Conservation (phyloP, 92 coral and sea anemone genomes). For the Bergia puertoricense region DNA sequence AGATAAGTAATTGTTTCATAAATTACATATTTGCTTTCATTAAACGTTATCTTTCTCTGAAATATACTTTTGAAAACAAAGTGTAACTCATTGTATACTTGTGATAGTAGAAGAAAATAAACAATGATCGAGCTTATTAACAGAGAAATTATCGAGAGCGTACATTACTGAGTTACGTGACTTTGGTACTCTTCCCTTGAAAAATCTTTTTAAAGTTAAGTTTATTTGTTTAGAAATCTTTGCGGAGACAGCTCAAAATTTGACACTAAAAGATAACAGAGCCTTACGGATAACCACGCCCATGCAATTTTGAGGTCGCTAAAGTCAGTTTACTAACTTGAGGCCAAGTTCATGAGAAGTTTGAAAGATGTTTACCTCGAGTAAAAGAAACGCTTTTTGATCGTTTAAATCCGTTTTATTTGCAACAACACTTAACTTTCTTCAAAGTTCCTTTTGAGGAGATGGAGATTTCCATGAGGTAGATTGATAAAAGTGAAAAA, state of each 20-base stretch:
- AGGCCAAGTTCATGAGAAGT: background rate
- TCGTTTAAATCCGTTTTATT: background rate
- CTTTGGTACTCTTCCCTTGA: background rate
- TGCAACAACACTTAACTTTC: background rate
- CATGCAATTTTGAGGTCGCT: background rate
- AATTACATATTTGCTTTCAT: background rate
- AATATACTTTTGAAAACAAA: background rate
- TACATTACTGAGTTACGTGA: background rate
- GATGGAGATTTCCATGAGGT: background rate
- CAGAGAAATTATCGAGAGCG: background rate
- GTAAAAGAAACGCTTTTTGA: background rate
- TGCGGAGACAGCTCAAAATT: background rate
- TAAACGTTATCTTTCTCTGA: background rate
- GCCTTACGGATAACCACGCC: no score
- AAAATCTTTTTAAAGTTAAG: background rate
- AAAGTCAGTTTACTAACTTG: background rate
- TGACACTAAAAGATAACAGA: background rate
- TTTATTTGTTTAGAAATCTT: background rate
- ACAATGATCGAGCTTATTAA: background rate
- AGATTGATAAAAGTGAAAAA: no score
- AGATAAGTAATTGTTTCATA: no score
- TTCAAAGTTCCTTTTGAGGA: background rate
- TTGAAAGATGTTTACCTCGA: background rate
- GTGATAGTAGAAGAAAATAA: no score
- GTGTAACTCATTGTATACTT: background rate